Evolutionary conservation across 2,888 invertebrate genomes (phyloP).

Genomic region (Chalcosyrphus nemorum): DNA sequence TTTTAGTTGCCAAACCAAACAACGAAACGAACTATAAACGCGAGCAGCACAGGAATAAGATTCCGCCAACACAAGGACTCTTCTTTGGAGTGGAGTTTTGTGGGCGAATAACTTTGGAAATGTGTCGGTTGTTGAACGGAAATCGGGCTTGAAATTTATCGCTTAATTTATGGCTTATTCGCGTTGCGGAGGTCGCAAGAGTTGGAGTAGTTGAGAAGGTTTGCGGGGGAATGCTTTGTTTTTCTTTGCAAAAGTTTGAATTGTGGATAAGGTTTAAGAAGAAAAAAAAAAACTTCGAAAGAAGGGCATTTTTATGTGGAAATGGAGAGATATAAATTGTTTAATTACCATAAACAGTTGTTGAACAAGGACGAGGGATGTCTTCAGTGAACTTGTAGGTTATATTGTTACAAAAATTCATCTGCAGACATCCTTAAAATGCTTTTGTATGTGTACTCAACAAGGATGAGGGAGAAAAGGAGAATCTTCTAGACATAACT

Average conservation of each 20-base stretch:
- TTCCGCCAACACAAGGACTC: constrained; percentile 55
- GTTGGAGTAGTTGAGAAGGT: background rate
- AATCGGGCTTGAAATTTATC: constrained; percentile 71
- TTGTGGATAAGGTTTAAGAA: constrained; percentile 13
- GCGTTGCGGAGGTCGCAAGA: background rate
- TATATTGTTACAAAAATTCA: background rate
- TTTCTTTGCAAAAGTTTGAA: background rate
- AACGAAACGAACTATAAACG: constrained; percentile 42
- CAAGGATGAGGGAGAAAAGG: background rate
- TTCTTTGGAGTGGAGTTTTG: constrained; percentile 59
- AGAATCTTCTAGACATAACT: too few species aligned
- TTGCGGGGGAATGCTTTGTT: constrained; percentile 14
- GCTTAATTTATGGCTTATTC: constrained; percentile 56
- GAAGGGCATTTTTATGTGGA: background rate
- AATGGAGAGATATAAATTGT: background rate
- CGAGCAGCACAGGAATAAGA: constrained; percentile 51
- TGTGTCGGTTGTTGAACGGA: constrained; percentile 69
- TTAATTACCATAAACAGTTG: constrained; percentile 10
- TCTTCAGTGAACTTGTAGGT: background rate
- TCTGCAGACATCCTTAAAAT: background rate
- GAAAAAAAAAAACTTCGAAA: background rate
- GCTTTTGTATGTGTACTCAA: background rate
- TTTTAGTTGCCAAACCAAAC: constrained; percentile 61
- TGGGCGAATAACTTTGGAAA: constrained; percentile 61
- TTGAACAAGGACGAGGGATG: background rate